These are phyloP conservation scores for Cheilosia variabilis DNA, from an alignment of 2,888 invertebrate species.

Conservation along the genomic window DNA sequence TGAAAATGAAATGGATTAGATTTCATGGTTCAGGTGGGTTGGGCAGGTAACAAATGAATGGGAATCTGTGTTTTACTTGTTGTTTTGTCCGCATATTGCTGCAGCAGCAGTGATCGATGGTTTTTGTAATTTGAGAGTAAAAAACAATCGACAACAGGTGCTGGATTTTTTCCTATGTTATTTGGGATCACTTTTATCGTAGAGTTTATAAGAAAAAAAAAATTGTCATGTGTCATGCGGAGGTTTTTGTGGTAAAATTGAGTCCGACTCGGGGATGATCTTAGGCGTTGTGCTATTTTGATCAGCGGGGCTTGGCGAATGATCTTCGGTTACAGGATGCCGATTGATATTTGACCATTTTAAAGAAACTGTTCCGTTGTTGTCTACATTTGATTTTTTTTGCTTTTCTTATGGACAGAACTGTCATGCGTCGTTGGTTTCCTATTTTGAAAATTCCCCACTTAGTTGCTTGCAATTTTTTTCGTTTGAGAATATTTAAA, in stretches of 20 bases:
- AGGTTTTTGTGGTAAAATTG: constrained; percentile 58
- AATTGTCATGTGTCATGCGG: constrained; percentile 64
- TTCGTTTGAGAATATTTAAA: too few species aligned
- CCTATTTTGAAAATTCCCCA: too few species aligned
- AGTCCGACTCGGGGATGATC: constrained; percentile 37
- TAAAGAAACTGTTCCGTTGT: background rate
- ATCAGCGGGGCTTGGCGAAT: constrained; percentile 24
- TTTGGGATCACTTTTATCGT: constrained; percentile 26
- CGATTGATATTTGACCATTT: constrained; percentile 15
- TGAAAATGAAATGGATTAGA: constrained; percentile 55
- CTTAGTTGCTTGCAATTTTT: too few species aligned
- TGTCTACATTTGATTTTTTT: background rate
- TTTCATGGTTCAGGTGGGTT: constrained; percentile 73
- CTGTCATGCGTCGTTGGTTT: background rate
- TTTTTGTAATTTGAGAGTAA: constrained; percentile 65
- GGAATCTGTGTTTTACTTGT: constrained; percentile 62
- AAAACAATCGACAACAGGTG: constrained; percentile 71
- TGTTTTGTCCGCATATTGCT: constrained; percentile 13
- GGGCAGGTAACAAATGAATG: constrained; percentile 49
- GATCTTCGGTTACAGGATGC: constrained; percentile 71
- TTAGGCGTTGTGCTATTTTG: constrained; percentile 47
- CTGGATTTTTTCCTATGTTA: constrained; percentile 40
- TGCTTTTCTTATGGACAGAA: background rate
- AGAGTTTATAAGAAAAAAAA: background rate
- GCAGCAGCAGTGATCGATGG: constrained; percentile 57